A percentile compares a stretch with the other conserved stretches of the same genome.
These are phyloP conservation scores for Fragum fragum DNA, from an alignment of 2,888 invertebrate genomes.

Conservation along the genomic window DNA sequence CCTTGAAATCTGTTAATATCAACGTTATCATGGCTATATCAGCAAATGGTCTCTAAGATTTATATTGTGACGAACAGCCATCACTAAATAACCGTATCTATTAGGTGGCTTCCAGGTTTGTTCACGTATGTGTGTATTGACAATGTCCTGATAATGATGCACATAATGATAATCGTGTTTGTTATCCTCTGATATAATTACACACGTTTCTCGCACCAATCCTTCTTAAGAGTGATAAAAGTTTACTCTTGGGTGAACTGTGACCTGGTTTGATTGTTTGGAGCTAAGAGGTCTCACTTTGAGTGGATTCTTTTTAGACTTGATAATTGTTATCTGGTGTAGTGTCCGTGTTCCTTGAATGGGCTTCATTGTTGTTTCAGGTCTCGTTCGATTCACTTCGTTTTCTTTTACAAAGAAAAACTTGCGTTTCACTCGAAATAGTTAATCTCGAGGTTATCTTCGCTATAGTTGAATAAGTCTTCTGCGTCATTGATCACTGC, in stretches of 20 bases:
- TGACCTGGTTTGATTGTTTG: constrained; percentile 30
- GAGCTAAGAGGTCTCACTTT: too few relatives aligned
- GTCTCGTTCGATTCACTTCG: too few relatives aligned
- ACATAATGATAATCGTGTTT: constrained; percentile 57
- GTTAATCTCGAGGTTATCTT: too few relatives aligned
- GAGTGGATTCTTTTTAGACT: too few relatives aligned
- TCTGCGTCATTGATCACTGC: too few relatives aligned
- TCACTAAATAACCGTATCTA: constrained; percentile 40
- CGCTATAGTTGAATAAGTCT: too few relatives aligned
- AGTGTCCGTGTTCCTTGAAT: too few relatives aligned
- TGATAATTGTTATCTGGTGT: too few relatives aligned
- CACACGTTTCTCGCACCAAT: constrained; percentile 27
- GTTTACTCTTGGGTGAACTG: constrained; percentile 60
- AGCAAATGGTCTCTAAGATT: constrained; percentile 43
- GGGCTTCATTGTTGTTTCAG: too few relatives aligned
- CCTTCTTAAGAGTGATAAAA: constrained; percentile 28
- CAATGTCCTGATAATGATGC: constrained; percentile 29
- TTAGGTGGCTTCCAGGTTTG: not conserved
- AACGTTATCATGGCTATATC: constrained; percentile 14
- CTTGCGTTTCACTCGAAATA: too few relatives aligned
- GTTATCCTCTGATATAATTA: constrained; percentile 54
- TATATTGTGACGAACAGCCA: constrained; percentile 52
- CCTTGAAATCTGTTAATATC: too few relatives aligned
- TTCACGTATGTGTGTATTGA: not conserved
- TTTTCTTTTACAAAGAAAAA: too few relatives aligned